A percentile compares a stretch with the other conserved stretches of the same genome.
Conservation (phyloP, 2,113 vertebrate genomes). For the Nothobranchius kuhntae region DNA sequence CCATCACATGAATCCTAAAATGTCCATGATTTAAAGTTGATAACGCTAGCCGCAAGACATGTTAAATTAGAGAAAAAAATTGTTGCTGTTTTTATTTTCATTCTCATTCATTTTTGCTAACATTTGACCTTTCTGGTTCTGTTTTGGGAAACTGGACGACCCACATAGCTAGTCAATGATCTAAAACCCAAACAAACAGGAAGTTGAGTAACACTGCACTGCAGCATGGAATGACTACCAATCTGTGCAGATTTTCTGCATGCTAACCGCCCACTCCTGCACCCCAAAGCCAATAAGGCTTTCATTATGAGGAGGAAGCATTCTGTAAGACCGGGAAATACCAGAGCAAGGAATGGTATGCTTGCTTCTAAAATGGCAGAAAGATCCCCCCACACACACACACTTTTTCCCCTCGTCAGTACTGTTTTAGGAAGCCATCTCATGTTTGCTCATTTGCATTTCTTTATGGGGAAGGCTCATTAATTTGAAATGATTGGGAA, state of each 20-base stretch:
- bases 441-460: conserved; percentile 67
- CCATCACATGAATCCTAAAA: too few relatives aligned
- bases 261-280: conserved; percentile 42
- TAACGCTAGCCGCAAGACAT: too few relatives aligned
- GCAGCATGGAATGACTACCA: conserved; percentile 4
- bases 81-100: too few relatives aligned
- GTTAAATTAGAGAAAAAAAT: too few relatives aligned
- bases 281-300: conserved; percentile 61
- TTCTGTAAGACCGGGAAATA: conserved; percentile 53
- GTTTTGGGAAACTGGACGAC: conserved; percentile 18
- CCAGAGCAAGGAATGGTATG: conserved; percentile 35
- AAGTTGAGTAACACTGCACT: conserved; percentile 51
- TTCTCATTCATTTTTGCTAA: conserved; percentile 5
- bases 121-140: conserved; percentile 37
- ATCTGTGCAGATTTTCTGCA: conserved; percentile 56
- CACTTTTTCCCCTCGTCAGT: conserved; percentile 11
- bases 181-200: conserved; percentile 60
- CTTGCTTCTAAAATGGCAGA: conserved; percentile 60
- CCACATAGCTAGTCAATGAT: conserved; percentile 39
- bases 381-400: conserved; percentile 16
- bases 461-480: conserved; percentile 68
- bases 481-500: conserved; percentile 68
- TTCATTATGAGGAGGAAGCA: conserved; percentile 55
- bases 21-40: too few relatives aligned
- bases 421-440: conserved; percentile 69